Evolutionary conservation across 2,113 vertebrate species (phyloP).

Genomic region (Hassar affinis): DNA sequence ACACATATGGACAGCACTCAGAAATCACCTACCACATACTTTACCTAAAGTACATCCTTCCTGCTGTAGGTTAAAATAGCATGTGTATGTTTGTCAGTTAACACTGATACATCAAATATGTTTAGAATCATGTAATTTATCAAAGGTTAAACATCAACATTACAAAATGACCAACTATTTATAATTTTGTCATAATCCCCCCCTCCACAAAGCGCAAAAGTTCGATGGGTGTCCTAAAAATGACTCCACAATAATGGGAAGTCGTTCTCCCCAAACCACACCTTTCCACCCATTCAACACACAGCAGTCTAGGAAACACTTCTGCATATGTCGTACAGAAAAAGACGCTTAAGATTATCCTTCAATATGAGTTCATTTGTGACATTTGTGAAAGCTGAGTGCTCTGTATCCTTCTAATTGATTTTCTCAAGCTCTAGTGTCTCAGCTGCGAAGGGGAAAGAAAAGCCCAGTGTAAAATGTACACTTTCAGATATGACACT

Average conservation of each 20-base stretch:
- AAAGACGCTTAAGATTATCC: neutral
- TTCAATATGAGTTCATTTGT: conserved; percentile 12
- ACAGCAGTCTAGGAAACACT: conserved; percentile 1
- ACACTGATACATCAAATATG: neutral
- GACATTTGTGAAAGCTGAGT: neutral
- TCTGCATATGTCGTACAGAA: neutral
- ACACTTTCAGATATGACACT: neutral
- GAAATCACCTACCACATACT: conserved; percentile 33
- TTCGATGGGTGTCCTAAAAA: neutral
- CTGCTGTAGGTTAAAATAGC: neutral
- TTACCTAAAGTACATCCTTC: conserved; percentile 1
- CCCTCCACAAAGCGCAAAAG: neutral
- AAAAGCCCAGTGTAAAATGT: neutral
- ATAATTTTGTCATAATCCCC: neutral
- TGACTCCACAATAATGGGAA: conserved; percentile 52
- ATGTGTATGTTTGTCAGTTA: neutral
- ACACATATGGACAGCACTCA: conserved; percentile 27
- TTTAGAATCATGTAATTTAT: neutral
- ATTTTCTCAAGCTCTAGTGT: neutral
- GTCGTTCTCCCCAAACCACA: conserved; percentile 2
- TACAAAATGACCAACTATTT: neutral
- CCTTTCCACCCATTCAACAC: conserved; percentile 50
- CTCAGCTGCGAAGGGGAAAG: neutral
- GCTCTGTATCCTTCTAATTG: neutral
- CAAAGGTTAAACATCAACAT: too few relatives aligned